Base-by-base conservation (phyloP, 2,888 invertebrate species). In the Nephrotoma appendiculata region DNA sequence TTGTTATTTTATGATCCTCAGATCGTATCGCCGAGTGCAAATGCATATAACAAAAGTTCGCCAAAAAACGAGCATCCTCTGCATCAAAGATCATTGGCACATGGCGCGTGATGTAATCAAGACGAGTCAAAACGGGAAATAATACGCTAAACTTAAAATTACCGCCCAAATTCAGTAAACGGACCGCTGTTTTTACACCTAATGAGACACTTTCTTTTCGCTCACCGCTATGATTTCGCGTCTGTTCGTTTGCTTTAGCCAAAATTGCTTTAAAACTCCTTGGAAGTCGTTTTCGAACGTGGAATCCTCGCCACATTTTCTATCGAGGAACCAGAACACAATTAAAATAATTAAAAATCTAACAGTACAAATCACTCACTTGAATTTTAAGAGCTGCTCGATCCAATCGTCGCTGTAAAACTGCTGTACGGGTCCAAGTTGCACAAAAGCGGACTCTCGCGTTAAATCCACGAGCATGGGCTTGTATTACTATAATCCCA, bases 341-440 rank as follows among this genome's bases (percentile, higher is more conserved):
- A 85, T 41, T 85, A 5, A 19, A n/a, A 31, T 83, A 83, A 11
- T 41, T 5, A 85, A 41, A 43, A 71, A 71, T 71, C 0, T 15
- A 71, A 71, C 5, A 42, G 6, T 43, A n/a, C 7, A 41, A 41
- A 71, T 41, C 5, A 15, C 42, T 41, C n/a, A 41, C 52, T 42
- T 86, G 86, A 0, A 86, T 95, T 89, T 93, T 93, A 2, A 92
- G 92, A 11, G 94, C 95, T 5, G 95, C 95, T 88, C 91, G 92
- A 88, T 91, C 90, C 44, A 89, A 91, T 86, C 90, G 90, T 87
- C 91, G 89, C 85, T 92, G 90, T 88, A 92, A 92, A 88, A 90
- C 91, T 87, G 91, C 91, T 89, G 92, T 92, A 1, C 92, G 89
- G 87, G 93, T 93, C 90, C 91, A 92, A 87, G 92, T 91, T n/a